Percentiles rank a stretch among this genome's conserved stretches.
phyloP scores from a whole-genome alignment of 37 sponge, comb jelly and placozoan species.

The Aphrocallistes beatrix region DNA sequence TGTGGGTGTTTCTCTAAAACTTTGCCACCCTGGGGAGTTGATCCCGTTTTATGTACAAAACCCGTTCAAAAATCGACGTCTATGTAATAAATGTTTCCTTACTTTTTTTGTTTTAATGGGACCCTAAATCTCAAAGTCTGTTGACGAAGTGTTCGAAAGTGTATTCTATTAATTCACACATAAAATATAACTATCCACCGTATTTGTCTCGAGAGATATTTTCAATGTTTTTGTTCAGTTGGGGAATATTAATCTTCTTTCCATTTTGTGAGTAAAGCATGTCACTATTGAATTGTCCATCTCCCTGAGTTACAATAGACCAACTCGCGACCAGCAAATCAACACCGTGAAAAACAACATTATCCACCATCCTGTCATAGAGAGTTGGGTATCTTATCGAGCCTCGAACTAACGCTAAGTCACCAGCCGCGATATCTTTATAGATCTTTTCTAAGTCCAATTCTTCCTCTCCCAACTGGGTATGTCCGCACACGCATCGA shows the following conservation, averaged over 20 bases:
- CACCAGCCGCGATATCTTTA: neutral
- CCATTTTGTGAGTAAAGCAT: neutral
- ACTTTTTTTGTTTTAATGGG: too few species aligned
- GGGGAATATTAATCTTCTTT: neutral
- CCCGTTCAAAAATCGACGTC: too few species aligned
- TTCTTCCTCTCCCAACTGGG: neutral
- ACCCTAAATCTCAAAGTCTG: too few species aligned
- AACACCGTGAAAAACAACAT: neutral
- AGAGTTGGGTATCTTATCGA: neutral
- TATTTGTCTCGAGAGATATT: neutral
- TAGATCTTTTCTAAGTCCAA: neutral
- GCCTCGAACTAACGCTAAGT: neutral
- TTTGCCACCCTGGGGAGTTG: too few species aligned
- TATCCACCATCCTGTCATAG: neutral
- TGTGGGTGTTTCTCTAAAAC: too few species aligned
- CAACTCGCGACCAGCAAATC: neutral
- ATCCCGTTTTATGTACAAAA: too few species aligned
- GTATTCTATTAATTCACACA: neutral
- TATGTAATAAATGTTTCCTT: too few species aligned
- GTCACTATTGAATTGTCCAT: neutral
- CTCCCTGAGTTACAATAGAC: neutral
- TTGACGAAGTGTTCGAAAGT: too few species aligned
- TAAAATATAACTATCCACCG: neutral
- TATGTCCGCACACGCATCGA: conserved; percentile 16
- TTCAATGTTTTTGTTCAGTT: neutral